Percentiles rank a stretch among this genome's conserved stretches.
Conservation (phyloP, 2,797 vertebrate species). For the Coregonus sp. region DNA sequence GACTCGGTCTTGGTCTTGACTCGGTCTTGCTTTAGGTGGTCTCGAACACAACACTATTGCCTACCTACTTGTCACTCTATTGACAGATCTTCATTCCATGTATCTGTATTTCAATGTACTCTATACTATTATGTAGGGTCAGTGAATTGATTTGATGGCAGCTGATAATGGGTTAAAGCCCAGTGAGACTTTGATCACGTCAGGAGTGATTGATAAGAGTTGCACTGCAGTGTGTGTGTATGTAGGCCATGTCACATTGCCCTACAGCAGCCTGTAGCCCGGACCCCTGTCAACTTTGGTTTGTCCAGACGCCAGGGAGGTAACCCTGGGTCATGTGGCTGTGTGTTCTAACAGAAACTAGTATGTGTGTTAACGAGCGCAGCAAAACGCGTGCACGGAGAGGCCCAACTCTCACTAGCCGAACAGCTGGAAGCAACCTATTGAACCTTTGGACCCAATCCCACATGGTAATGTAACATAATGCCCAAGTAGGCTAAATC, state of each 20-base stretch:
- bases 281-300: conserved; percentile 24
- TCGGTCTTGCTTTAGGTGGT: too few species aligned
- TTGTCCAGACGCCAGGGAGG: conserved; percentile 12
- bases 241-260: conserved; percentile 8
- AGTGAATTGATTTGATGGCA: neutral
- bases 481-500: conserved; percentile 56
- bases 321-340: conserved; percentile 32
- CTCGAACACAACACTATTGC: neutral
- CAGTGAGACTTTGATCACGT: neutral
- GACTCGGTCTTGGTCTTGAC: too few species aligned
- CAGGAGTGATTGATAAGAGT: neutral
- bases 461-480: conserved; percentile 55
- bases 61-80: neutral
- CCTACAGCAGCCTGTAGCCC: conserved; percentile 4
- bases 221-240: neutral
- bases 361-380: conserved; percentile 45
- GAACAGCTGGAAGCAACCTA: conserved; percentile 32
- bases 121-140: neutral
- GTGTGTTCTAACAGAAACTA: conserved; percentile 39
- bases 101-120: neutral
- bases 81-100: neutral
- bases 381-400: conserved; percentile 46
- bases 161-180: neutral
- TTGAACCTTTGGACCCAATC: conserved; percentile 65
- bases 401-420: conserved; percentile 41